Percentiles rank a stretch among this genome's conserved stretches.
Evolutionary conservation across 1,140 invertebrate species (phyloP).

Genomic region (Penaeus indicus): DNA sequence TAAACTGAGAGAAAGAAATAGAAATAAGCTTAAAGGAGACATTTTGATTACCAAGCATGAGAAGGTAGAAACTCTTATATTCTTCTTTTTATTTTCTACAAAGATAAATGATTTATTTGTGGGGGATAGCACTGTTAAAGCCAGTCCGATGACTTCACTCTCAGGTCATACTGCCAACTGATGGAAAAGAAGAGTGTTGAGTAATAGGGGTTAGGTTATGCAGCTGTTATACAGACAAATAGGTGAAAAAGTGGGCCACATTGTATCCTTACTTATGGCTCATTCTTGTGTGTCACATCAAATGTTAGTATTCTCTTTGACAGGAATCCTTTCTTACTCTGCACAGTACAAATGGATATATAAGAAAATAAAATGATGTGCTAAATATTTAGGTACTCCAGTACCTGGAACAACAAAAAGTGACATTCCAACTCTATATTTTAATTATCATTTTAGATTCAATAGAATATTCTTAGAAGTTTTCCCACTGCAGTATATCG

Average conservation of each 20-base stretch:
- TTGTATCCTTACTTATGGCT: constrained; percentile 26
- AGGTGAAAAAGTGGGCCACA: constrained; percentile 26
- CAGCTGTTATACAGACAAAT: constrained; percentile 24
- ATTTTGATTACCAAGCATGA: too few relatives aligned
- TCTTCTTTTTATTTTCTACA: background rate
- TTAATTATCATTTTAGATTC: constrained; percentile 43
- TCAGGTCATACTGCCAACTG: constrained; percentile 50
- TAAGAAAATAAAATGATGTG: constrained; percentile 36
- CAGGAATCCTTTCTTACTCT: constrained; percentile 49
- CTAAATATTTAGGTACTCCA: constrained; percentile 51
- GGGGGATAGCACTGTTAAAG: constrained; percentile 28
- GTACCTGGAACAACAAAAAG: constrained; percentile 40
- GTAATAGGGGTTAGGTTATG: constrained; percentile 23
- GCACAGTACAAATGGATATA: constrained; percentile 45
- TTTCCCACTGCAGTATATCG: constrained; percentile 25
- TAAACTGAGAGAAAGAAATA: too few relatives aligned
- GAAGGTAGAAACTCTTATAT: too few relatives aligned
- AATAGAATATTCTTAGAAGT: constrained; percentile 46
- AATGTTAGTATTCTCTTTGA: constrained; percentile 30
- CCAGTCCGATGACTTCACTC: constrained; percentile 27
- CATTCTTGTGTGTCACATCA: constrained; percentile 16
- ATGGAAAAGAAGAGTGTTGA: constrained; percentile 11
- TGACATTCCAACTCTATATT: constrained; percentile 51
- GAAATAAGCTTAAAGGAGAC: too few relatives aligned
- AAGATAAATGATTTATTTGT: background rate